Evolutionary conservation across 2,797 vertebrate species (phyloP).

Genomic region (Lacerta bilineata): DNA sequence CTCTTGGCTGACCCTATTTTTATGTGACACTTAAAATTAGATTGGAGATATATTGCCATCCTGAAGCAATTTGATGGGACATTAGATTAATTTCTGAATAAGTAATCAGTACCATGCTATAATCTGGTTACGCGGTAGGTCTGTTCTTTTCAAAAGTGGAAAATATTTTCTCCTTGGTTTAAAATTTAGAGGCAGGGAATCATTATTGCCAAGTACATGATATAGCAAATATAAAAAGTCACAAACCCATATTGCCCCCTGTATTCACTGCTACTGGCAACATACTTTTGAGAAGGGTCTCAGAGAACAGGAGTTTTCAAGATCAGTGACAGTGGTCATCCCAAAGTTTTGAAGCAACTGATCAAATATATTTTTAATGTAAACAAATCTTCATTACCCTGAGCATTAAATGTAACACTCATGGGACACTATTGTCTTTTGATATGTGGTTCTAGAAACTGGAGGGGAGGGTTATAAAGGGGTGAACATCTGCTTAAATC

Average conservation of each 20-base stretch:
- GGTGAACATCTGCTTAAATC: too few relatives aligned
- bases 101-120: constrained; percentile 2
- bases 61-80: not conserved
- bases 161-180: not conserved
- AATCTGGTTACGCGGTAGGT: constrained; percentile 1
- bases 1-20: not conserved
- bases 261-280: not conserved
- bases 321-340: not conserved
- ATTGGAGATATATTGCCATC: not conserved
- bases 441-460: not conserved
- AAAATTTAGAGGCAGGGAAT: not conserved
- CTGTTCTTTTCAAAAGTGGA: not conserved
- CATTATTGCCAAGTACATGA: not conserved
- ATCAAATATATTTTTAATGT: not conserved
- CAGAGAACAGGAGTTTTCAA: not conserved
- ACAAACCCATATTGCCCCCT: not conserved
- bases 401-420: not conserved
- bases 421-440: not conserved
- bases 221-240: not conserved
- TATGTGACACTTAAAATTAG: constrained; percentile 12
- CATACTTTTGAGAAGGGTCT: not conserved
- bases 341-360: too few relatives aligned
- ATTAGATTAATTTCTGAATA: constrained; percentile 15
- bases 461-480: not conserved
- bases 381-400: not conserved